A percentile compares a stretch with the other conserved stretches of the same genome.
Evolutionary conservation across 2,797 vertebrate species (phyloP).

Genomic region (Myotis pilosus): DNA sequence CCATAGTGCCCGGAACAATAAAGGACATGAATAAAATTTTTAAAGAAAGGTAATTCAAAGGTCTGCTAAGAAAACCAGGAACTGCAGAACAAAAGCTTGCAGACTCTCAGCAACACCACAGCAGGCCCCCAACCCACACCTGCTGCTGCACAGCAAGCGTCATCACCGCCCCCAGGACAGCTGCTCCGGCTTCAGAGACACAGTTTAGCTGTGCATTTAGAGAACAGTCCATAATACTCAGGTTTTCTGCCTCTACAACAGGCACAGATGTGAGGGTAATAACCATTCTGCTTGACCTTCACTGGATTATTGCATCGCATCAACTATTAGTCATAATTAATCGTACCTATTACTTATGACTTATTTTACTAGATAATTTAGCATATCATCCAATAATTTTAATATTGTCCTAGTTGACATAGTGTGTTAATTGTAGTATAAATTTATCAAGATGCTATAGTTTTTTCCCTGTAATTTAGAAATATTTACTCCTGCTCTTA

Average conservation of each 20-base stretch:
- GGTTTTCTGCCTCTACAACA: not conserved
- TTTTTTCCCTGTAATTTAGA: not conserved
- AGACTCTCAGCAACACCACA: not conserved
- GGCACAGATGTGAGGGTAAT: not conserved
- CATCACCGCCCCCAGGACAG: not conserved
- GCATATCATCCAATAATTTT: not conserved
- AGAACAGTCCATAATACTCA: fast-evolving
- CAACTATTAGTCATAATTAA: not conserved
- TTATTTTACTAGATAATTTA: not conserved
- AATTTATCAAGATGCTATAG: not conserved
- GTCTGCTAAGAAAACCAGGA: not conserved
- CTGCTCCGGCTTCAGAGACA: not conserved
- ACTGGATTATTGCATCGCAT: no score
- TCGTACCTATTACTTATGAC: not conserved
- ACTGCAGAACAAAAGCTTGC: not conserved
- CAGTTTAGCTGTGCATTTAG: not conserved
- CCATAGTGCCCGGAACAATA: not conserved
- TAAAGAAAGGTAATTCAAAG: not conserved
- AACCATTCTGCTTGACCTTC: not conserved
- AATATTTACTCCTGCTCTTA: not conserved
- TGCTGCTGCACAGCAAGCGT: no score
- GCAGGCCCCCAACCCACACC: not conserved
- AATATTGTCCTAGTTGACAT: not conserved
- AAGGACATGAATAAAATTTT: not conserved
- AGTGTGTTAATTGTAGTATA: not conserved